Percentiles rank a stretch among this genome's conserved stretches.
These are phyloP conservation scores for Silurus aristotelis DNA, from an alignment of 2,797 vertebrate genomes.

Conservation along the genomic window DNA sequence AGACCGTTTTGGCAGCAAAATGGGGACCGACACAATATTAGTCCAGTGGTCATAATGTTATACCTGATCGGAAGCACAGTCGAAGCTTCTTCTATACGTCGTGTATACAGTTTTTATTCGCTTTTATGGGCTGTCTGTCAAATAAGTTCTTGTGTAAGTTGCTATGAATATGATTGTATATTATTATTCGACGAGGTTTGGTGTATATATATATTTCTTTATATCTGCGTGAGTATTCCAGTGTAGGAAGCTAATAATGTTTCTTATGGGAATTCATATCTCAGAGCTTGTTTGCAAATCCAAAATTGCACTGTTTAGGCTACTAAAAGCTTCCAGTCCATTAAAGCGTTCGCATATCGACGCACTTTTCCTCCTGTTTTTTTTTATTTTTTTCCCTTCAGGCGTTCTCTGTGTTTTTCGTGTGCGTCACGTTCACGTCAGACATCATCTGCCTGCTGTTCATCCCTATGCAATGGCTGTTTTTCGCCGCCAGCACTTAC, in stretches of 20 bases:
- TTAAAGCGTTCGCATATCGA: neutral
- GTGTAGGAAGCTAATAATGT: neutral
- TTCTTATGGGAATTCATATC: neutral
- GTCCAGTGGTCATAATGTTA: too few relatives aligned
- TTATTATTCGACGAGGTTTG: too few relatives aligned
- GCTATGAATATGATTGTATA: neutral
- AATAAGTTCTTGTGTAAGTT: neutral
- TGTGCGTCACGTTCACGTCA: constrained; percentile 96
- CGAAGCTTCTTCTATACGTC: too few relatives aligned
- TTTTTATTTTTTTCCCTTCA: constrained; percentile 56
- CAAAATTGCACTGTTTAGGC: neutral
- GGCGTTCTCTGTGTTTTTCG: constrained; percentile 98
- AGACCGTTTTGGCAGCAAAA: too few relatives aligned
- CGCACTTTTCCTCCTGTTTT: constrained; percentile 8
- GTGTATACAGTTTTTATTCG: neutral
- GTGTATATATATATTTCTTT: neutral
- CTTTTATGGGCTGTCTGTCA: neutral
- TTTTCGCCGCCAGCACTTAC: constrained; percentile 98
- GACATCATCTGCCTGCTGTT: constrained; percentile 99
- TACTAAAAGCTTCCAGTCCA: neutral
- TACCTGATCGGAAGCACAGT: too few relatives aligned
- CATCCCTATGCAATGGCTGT: constrained; percentile 98
- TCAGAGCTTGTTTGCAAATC: neutral
- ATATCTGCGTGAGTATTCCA: neutral
- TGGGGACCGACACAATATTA: too few relatives aligned